phyloP scores from a whole-genome alignment of 2,888 invertebrate genomes.

The Julus scanicus region DNA sequence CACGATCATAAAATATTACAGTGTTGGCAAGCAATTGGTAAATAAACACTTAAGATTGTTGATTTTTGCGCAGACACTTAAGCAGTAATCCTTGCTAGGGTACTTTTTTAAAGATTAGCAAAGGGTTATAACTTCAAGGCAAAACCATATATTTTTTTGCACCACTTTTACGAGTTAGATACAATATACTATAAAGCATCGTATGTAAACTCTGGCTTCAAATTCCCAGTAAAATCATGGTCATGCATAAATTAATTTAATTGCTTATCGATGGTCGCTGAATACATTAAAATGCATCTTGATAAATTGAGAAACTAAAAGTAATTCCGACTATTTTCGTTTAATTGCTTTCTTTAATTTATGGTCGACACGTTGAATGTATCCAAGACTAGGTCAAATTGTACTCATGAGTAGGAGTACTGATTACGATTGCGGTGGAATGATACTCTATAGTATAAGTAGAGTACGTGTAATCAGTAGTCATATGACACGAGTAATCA shows the following conservation, averaged over 20 bases:
- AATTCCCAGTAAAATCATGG: neutral
- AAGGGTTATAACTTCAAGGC: neutral
- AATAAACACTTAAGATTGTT: constrained; percentile 45
- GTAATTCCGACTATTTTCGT: neutral
- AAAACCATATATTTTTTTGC: neutral
- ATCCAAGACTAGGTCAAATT: no score
- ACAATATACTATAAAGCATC: neutral
- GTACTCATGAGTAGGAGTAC: no score
- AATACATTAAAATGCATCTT: neutral
- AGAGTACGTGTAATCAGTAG: no score
- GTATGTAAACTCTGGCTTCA: neutral
- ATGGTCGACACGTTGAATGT: no score
- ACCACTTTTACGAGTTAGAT: neutral
- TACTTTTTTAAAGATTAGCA: neutral
- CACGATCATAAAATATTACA: neutral
- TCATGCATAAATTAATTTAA: constrained; percentile 1
- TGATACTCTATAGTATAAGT: no score
- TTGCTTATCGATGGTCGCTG: neutral
- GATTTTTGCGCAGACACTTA: constrained; percentile 13
- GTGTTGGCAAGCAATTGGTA: constrained; percentile 9
- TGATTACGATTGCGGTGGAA: no score
- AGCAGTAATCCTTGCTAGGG: constrained; percentile 14
- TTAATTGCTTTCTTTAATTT: no score
- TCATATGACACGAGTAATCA: no score
- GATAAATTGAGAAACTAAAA: neutral